These are phyloP conservation scores for Conus betulinus DNA, from an alignment of 1,140 invertebrate genomes.

Conservation along the genomic window DNA sequence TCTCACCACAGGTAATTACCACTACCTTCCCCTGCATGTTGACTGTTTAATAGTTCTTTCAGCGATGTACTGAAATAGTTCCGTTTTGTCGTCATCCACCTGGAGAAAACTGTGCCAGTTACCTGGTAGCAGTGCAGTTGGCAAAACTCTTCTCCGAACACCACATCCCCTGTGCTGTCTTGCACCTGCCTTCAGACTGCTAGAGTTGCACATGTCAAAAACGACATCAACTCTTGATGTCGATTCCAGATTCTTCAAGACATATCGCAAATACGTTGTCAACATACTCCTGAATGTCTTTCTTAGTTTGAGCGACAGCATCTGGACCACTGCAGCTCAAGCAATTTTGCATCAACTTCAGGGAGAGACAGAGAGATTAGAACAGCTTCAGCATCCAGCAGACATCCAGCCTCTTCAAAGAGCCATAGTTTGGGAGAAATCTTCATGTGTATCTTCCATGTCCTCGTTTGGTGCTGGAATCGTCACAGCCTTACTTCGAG, in stretches of 20 bases:
- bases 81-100: constrained; percentile 4
- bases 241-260: background rate
- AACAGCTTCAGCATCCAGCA: no score
- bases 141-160: constrained; percentile 7
- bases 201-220: background rate
- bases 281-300: background rate
- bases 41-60: background rate
- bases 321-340: background rate
- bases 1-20: no score
- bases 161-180: background rate
- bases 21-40: no score
- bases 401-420: no score
- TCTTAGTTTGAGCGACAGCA: background rate
- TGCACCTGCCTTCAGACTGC: background rate
- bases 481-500: no score
- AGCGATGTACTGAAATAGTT: background rate
- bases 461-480: background rate
- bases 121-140: background rate
- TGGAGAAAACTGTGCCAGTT: constrained; percentile 16
- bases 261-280: background rate
- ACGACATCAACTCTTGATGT: constrained; percentile 33
- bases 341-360: background rate
- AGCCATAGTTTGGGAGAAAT: no score
- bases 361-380: background rate
- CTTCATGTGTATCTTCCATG: no score